Evolutionary conservation across 1,140 invertebrate species (phyloP).

Genomic region (Phthorimaea operculella): DNA sequence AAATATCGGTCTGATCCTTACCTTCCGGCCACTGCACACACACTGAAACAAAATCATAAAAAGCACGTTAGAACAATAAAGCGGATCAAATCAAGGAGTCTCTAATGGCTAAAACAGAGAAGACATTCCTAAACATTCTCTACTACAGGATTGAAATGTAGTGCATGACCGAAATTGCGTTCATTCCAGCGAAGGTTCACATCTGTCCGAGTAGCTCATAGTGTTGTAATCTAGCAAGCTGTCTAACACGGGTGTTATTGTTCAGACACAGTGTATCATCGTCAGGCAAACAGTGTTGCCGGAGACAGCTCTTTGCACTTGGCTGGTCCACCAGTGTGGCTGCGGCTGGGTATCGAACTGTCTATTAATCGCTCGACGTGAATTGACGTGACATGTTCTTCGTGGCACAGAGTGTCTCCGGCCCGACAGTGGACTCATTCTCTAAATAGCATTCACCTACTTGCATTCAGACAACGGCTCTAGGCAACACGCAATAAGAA

Average conservation of each 20-base stretch:
- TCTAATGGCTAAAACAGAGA: constrained; percentile 44
- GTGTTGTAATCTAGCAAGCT: constrained; percentile 39
- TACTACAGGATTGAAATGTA: constrained; percentile 52
- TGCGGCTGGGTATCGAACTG: no score
- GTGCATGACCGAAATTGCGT: constrained; percentile 49
- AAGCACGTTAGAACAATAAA: not conserved
- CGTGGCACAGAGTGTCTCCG: constrained; percentile 43
- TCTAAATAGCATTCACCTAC: constrained; percentile 64
- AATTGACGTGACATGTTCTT: no score
- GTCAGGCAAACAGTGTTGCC: constrained; percentile 34
- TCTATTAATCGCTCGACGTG: no score
- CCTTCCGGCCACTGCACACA: constrained; percentile 90
- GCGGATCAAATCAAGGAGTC: not conserved
- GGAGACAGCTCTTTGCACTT: constrained; percentile 38
- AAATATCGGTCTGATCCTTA: constrained; percentile 63
- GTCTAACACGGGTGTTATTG: constrained; percentile 41
- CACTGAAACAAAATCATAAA: constrained; percentile 75
- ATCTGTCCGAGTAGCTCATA: constrained; percentile 10
- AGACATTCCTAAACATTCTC: constrained; percentile 59
- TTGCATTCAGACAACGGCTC: constrained; percentile 61
- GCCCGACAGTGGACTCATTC: constrained; percentile 46
- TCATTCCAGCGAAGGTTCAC: constrained; percentile 49
- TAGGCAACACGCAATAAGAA: constrained; percentile 54
- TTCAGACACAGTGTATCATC: constrained; percentile 31
- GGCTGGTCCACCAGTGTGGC: not conserved